A percentile compares a stretch with the other conserved stretches of the same genome.
Evolutionary conservation across 2,113 vertebrate genomes (phyloP).

Genomic region (Sitta europaea): DNA sequence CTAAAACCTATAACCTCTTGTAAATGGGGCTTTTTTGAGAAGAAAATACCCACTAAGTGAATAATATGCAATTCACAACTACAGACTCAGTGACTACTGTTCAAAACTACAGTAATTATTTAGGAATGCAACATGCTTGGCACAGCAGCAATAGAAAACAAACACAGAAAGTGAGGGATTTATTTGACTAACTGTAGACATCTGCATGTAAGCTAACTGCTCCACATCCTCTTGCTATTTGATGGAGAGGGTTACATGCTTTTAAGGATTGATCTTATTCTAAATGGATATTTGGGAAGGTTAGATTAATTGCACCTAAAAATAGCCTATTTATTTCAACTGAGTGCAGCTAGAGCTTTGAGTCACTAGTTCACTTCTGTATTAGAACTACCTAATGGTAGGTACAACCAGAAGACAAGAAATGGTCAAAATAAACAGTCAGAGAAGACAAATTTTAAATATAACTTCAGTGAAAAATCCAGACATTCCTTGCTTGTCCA

Average conservation of each 20-base stretch:
- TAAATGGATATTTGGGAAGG: background rate
- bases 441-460: background rate
- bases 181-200: background rate
- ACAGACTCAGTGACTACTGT: background rate
- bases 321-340: background rate
- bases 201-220: background rate
- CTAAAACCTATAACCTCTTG: constrained; percentile 39
- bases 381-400: background rate
- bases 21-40: constrained; percentile 5
- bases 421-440: background rate
- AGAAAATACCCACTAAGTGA: background rate
- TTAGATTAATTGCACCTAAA: background rate
- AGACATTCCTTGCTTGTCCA: background rate
- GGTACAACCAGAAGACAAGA: background rate
- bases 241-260: background rate
- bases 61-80: constrained; percentile 15
- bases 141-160: constrained; percentile 8
- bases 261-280: background rate
- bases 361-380: background rate
- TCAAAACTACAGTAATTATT: constrained; percentile 44
- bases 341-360: background rate
- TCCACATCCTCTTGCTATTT: background rate
- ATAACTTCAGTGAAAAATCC: background rate
- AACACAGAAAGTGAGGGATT: background rate
- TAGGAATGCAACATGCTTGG: constrained; percentile 12